A percentile compares a stretch with the other conserved stretches of the same genome.
phyloP scores from a whole-genome alignment of 2,113 vertebrate genomes.

The Physeter macrocephalus region DNA sequence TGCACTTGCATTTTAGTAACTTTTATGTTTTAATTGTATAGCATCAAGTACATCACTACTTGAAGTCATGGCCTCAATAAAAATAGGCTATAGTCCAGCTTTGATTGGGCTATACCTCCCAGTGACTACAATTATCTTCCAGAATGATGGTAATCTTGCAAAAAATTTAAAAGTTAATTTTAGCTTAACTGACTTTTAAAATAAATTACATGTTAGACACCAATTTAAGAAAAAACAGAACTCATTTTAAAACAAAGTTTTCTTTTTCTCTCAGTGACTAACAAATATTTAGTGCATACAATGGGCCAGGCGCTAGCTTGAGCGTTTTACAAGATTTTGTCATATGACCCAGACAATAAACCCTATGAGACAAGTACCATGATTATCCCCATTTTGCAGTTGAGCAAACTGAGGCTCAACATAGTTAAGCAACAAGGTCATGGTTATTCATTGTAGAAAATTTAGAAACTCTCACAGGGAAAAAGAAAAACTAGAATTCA shows the following conservation, averaged over 20 bases:
- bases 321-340: background rate
- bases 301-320: background rate
- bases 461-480: background rate
- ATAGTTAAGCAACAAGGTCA: background rate
- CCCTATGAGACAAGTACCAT: background rate
- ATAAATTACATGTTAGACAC: background rate
- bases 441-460: background rate
- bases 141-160: background rate
- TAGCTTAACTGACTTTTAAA: constrained; percentile 13
- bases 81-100: background rate
- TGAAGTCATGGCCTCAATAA: background rate
- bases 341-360: background rate
- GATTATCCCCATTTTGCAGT: background rate
- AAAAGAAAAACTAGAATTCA: background rate
- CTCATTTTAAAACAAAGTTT: background rate
- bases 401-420: background rate
- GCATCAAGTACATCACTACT: background rate
- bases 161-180: constrained; percentile 12
- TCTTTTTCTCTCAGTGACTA: background rate
- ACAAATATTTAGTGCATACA: background rate
- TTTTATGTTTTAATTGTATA: background rate
- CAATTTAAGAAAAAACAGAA: constrained; percentile 6
- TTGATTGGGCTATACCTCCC: background rate
- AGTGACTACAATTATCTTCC: background rate
- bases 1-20: background rate